Evolutionary conservation across 2,888 invertebrate species (phyloP), one percentile per base, ranked within the genome.

Genomic region (Eucera pruinosa): DNA sequence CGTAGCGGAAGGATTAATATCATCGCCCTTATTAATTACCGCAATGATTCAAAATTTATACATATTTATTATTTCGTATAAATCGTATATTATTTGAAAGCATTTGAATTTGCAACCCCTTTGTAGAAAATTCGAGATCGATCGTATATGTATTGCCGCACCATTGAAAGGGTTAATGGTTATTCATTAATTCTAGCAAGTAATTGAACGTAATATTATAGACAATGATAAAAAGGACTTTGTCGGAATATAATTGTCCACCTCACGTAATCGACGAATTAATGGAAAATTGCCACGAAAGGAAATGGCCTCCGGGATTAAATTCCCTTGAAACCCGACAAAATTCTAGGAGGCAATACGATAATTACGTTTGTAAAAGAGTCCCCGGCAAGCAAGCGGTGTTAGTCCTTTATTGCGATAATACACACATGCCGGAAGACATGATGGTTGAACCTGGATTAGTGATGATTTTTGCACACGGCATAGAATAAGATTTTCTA

Each of bases 401-500:
- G 68, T 94, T 98, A 80, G 98, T 98, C 43, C 94, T 99, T 83
- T 96, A 97, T 78, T 98, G 98, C 92, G 98, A 99, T 93, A 99
- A 99, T 92, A 94, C 96, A 2, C 98, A 98, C 91, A 98, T 99
- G 94, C 96, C 97, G 70, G 98, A 98, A 81, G 98, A 98, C 88
- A 97, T 99, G 95, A 98, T 98, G 95, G 95, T 97, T 47, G 98
- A 98, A 87, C 98, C 98, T 0, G 99, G 98, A 1, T 94, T 99
- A 82, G 98, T 99, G 62, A 98, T 99, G 98, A 98, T 99, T 90
- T 99, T 99, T 93, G 99, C 99, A 76, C 98, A 99, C 93, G 99
- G 98, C 79, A 98, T 98, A 86, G 97, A 97, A 93, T 97, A 84
- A 78, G 25, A 13, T 65, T 41, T 45, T 18, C 1, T 30, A 66